phyloP scores from a whole-genome alignment of 2,888 invertebrate genomes.

The Callosobruchus maculatus region DNA sequence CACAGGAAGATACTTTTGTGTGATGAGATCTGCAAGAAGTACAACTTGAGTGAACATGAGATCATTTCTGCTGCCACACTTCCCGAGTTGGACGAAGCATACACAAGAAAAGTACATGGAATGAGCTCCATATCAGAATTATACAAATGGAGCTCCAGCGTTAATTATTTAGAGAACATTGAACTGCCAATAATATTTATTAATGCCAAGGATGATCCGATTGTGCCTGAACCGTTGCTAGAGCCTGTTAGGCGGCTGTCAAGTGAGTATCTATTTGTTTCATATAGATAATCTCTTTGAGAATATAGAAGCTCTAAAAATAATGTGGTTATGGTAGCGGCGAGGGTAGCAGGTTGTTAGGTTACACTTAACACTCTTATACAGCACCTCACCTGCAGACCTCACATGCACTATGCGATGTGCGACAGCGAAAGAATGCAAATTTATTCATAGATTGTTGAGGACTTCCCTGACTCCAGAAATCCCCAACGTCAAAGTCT shows the following conservation, averaged over 20 bases:
- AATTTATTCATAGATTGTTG: too few relatives aligned
- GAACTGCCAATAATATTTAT: slow-evolving; percentile 85
- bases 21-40: slow-evolving; percentile 66
- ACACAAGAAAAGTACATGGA: slow-evolving; percentile 76
- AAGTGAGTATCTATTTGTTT: slow-evolving; percentile 56
- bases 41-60: slow-evolving; percentile 71
- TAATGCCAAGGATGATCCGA: slow-evolving; percentile 88
- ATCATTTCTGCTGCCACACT: slow-evolving; percentile 85
- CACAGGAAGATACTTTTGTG: slow-evolving; percentile 75
- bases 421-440: too few relatives aligned
- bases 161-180: slow-evolving; percentile 75
- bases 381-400: too few relatives aligned
- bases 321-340: too few relatives aligned
- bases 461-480: too few relatives aligned
- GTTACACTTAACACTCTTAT: too few relatives aligned
- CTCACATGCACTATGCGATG: too few relatives aligned
- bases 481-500: too few relatives aligned
- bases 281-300: neutral
- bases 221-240: slow-evolving; percentile 77
- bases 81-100: slow-evolving; percentile 85
- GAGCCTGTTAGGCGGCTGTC: slow-evolving; percentile 70
- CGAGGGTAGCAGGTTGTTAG: too few relatives aligned
- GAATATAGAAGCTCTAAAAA: too few relatives aligned
- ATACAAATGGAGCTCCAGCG: slow-evolving; percentile 82
- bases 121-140: slow-evolving; percentile 75